Base-by-base conservation (phyloP, 2,797 vertebrate species). In the Xiphophorus birchmanni region DNA sequence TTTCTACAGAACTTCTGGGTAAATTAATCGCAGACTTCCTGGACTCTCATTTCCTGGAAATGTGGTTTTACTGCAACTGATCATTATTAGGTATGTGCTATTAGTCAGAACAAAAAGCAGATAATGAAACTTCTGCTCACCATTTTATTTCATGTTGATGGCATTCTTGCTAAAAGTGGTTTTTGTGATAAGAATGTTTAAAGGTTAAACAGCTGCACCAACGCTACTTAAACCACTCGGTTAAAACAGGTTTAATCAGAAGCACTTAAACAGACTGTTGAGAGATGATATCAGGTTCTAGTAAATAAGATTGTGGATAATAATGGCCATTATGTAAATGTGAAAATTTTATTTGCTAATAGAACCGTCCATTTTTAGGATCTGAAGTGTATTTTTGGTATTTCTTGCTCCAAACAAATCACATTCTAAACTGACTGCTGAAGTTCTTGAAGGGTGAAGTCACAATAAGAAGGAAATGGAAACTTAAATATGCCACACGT, bases 191-290 rank as follows among this genome's bases (percentile, higher is more conserved):
- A 32, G 18, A 52, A 2, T 2, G 29, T 74, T 37, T 69, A 71
- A 75, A 50, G 15, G 50, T 77, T 29, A 78, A 81, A 47, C 15
- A 79, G 45, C 58, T 85, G 74, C 76, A 73, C 5, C 11, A 1
- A 56, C n/a, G 29, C 32, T 85, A 7, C 26, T 84, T 71, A 29
- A 44, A 9, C 12, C 10, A 13, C 17, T 73, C 10, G 4, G 35
- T 37, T 42, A n/a, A 69, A 56, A 44, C 54, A 74, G 37, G 2
- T 54, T 60, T 45, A 48, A 63, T 35, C 26, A 76, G 37, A 9
- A 72, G 13, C 11, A 69, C 26, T 67, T 72, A 13, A 11, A n/a
- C 11, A 44, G 12, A 72, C 11, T 47, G 26, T 7, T 29, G 69
- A 29, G 2, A 47, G 69, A n/a, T 45, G 7, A 17, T 72, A 17